Evolutionary conservation across 2,113 vertebrate species (phyloP).

Genomic region (Chaenocephalus aceratus): DNA sequence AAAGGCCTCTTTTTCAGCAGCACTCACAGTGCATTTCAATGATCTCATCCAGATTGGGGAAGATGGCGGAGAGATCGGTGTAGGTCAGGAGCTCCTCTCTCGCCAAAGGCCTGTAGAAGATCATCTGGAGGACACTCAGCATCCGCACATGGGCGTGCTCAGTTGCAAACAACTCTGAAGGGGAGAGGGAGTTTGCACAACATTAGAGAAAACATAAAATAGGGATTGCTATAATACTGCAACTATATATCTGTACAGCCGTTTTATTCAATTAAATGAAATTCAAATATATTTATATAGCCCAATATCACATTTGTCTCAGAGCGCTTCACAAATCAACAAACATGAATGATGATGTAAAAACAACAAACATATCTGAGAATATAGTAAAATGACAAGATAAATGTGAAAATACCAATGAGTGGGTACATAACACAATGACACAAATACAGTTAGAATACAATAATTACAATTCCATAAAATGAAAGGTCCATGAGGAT

Average conservation of each 20-base stretch:
- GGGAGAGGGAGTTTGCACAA: neutral
- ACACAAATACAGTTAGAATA: too few species aligned
- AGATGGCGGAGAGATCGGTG: slow-evolving; percentile 85
- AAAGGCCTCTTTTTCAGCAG: neutral
- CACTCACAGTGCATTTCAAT: slow-evolving; percentile 91
- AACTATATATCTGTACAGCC: neutral
- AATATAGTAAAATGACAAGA: too few species aligned
- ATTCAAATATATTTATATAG: too few species aligned
- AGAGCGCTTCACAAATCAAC: too few species aligned
- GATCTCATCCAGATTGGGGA: slow-evolving; percentile 91
- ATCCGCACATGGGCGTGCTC: slow-evolving; percentile 92
- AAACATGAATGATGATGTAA: too few species aligned
- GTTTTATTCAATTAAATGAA: neutral
- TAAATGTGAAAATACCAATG: too few species aligned
- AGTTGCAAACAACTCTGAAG: slow-evolving; percentile 89
- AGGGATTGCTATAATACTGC: neutral
- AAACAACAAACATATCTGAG: too few species aligned
- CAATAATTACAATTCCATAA: too few species aligned
- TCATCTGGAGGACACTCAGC: slow-evolving; percentile 89
- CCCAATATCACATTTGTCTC: too few species aligned
- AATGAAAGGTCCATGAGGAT: too few species aligned
- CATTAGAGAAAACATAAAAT: neutral
- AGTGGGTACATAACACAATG: too few species aligned
- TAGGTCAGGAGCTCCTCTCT: slow-evolving; percentile 76
- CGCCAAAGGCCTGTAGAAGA: slow-evolving; percentile 89